phyloP scores from a whole-genome alignment of 2,888 invertebrate species.

The Acrobasis suavella region DNA sequence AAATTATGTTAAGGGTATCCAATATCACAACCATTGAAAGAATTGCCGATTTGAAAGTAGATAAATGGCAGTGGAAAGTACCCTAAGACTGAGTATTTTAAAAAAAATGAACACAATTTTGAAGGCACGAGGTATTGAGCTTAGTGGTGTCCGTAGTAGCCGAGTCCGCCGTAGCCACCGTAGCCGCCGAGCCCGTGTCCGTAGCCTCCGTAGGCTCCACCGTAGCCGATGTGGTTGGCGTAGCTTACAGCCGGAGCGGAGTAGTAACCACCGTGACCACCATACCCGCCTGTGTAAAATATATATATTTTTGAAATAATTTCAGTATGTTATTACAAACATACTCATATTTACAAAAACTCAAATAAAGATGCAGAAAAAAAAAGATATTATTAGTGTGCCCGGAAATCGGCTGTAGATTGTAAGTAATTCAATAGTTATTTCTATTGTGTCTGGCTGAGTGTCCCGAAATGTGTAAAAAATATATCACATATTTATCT shows the following conservation, averaged over 20 bases:
- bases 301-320: neutral
- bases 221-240: slow-evolving; percentile 32
- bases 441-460: too few relatives aligned
- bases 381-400: too few relatives aligned
- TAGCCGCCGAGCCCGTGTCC: slow-evolving; percentile 44
- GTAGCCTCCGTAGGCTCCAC: slow-evolving; percentile 46
- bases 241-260: slow-evolving; percentile 30
- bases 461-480: too few relatives aligned
- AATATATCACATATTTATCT: too few relatives aligned
- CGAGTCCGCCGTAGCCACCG: slow-evolving; percentile 38
- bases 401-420: too few relatives aligned
- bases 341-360: too few relatives aligned
- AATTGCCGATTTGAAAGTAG: slow-evolving; percentile 6
- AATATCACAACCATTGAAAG: slow-evolving; percentile 17
- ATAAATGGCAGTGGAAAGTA: slow-evolving; percentile 32
- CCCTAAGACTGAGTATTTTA: slow-evolving; percentile 39
- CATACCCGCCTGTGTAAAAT: slow-evolving; percentile 40
- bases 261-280: slow-evolving; percentile 42
- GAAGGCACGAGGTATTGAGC: slow-evolving; percentile 13
- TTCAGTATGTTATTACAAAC: too few relatives aligned
- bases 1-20: slow-evolving; percentile 13
- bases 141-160: slow-evolving; percentile 54
- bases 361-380: too few relatives aligned
- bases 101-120: slow-evolving; percentile 27
- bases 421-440: too few relatives aligned